Conservation (phyloP, 2,113 vertebrate genomes). For the Abramis brama region DNA sequence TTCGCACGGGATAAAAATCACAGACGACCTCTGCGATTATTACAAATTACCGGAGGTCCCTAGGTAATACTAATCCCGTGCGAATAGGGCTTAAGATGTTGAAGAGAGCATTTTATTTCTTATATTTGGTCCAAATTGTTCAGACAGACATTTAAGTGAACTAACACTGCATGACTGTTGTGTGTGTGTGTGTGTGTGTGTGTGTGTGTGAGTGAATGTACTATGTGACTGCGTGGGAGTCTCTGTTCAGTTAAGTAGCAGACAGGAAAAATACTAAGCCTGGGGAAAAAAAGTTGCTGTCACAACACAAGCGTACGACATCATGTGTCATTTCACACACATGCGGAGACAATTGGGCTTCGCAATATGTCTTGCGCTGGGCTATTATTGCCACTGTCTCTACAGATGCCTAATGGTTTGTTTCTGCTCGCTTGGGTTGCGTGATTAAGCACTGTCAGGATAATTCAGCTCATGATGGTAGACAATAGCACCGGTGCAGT, state of each 20-base stretch:
- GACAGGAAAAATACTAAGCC: slow-evolving; percentile 17
- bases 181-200: background rate
- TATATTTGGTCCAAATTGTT: background rate
- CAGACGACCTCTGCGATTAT: too few relatives aligned
- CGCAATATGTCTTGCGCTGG: background rate
- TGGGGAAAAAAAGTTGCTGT: background rate
- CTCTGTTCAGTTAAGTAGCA: slow-evolving; percentile 14
- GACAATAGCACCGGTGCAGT: background rate
- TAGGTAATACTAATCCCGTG: too few relatives aligned
- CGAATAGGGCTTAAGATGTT: too few relatives aligned
- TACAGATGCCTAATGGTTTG: slow-evolving; percentile 27
- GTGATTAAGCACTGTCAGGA: slow-evolving; percentile 11
- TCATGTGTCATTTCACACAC: slow-evolving; percentile 23
- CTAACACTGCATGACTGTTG: background rate
- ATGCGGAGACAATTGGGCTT: background rate
- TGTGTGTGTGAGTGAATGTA: background rate
- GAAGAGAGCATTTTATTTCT: background rate
- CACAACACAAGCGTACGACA: background rate
- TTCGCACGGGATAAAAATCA: too few relatives aligned
- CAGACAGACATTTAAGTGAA: background rate
- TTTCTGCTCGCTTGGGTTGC: slow-evolving; percentile 10
- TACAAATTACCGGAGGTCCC: too few relatives aligned
- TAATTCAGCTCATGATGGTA: background rate
- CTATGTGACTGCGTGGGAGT: background rate
- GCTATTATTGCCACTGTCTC: slow-evolving; percentile 3